Base-by-base conservation (phyloP, 1,140 invertebrate genomes). In the Cryptotermes secundus region DNA sequence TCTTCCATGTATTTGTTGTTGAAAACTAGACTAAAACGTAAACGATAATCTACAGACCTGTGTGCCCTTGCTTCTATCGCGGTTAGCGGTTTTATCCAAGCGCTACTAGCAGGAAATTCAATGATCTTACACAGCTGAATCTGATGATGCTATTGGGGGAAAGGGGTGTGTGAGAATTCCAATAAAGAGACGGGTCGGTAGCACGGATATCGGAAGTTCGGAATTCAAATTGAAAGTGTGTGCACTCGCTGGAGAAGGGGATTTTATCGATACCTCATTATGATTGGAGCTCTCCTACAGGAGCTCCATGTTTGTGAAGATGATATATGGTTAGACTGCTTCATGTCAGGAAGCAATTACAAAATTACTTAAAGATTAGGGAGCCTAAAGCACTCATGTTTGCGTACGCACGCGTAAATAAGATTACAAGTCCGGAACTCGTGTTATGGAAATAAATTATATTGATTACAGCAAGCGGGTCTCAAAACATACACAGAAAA, bases 141-240 rank as follows among this genome's bases (percentile, higher is more conserved):
- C 26, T 59, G 53, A 59, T 59, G 53, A 59, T 7, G 53, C 22
- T n/a, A 59, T 59, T 59, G 53, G 19, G 26, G 53, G 53, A 59
- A 59, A 14, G 26, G 3, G 6, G 26, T 72, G 59, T 72, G 26
- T 72, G n/a, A 72, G 59, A 72, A 72, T 72, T 72, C 59, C 59
- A 72, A 72, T 72, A 72, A 72, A 31, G n/a, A 72, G 59, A 72
- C 59, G 16, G n/a, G 26, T 31, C 10, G 59, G 0, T 10, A 31
- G n/a, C 14, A 14, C n/a, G 59, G n/a, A 31, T 72, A 31, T 72
- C 14, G 59, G 59, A 72, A 72, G 26, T 9, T 72, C 14, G 59
- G 59, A 72, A 72, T 72, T 72, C 59, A 72, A 31, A 72, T 72
- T 72, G 59, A 72, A 72, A 72, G 59, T 31, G 59, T 72, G 26